A percentile compares a stretch with the other conserved stretches of the same genome.
phyloP scores from a whole-genome alignment of 2,797 vertebrate species.

The Darevskia nairensis region DNA sequence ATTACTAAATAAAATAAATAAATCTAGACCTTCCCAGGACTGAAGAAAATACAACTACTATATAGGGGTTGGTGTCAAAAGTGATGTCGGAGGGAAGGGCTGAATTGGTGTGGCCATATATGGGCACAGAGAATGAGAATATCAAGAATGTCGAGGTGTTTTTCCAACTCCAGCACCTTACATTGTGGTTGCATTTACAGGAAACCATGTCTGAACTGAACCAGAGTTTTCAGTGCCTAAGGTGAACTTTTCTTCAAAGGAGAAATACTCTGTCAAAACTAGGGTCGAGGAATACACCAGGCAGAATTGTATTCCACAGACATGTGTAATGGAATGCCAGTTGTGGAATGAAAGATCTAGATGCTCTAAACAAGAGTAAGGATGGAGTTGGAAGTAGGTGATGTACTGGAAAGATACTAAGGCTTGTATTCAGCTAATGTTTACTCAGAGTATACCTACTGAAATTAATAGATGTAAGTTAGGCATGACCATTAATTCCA shows the following conservation, averaged over 20 bases:
- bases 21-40: not conserved
- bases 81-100: not conserved
- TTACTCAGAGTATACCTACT: too few species aligned
- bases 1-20: too few species aligned
- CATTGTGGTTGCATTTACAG: not conserved
- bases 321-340: constrained; percentile 47
- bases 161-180: not conserved
- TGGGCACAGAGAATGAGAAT: not conserved
- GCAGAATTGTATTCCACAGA: not conserved
- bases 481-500: too few species aligned
- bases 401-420: constrained; percentile 2
- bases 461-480: too few species aligned
- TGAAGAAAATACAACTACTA: not conserved
- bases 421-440: too few species aligned
- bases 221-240: not conserved
- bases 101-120: not conserved
- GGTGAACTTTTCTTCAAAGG: not conserved
- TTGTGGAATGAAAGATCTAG: constrained; percentile 59
- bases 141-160: not conserved
- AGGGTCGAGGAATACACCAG: not conserved
- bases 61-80: not conserved
- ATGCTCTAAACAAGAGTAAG: constrained; percentile 52
- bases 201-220: not conserved
- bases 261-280: not conserved
- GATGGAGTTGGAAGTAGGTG: constrained; percentile 53